Evolutionary conservation across 2,113 vertebrate species (phyloP).

Genomic region (Phyllopteryx taeniolatus): DNA sequence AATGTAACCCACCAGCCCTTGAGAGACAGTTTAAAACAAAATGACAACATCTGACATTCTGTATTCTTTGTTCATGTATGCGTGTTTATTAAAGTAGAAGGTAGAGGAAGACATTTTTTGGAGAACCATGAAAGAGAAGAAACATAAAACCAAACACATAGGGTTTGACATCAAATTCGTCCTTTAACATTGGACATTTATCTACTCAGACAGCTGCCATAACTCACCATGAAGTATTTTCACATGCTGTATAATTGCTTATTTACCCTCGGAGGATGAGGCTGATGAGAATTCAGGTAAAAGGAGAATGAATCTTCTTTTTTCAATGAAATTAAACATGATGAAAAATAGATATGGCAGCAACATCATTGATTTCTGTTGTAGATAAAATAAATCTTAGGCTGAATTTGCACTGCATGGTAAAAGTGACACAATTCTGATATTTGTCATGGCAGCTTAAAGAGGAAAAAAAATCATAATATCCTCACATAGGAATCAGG

Average conservation of each 20-base stretch:
- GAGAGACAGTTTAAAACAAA: background rate
- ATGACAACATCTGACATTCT: background rate
- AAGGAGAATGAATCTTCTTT: background rate
- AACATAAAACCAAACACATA: background rate
- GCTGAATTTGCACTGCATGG: background rate
- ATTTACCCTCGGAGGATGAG: conserved; percentile 15
- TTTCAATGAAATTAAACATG: conserved; percentile 2
- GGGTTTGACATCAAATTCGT: background rate
- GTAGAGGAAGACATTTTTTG: background rate
- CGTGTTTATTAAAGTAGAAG: background rate
- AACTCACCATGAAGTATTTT: conserved; percentile 17
- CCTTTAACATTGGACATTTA: conserved; percentile 7
- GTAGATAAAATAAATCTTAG: background rate
- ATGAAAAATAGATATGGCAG: conserved; percentile 3
- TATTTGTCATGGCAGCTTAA: background rate
- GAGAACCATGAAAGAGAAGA: background rate
- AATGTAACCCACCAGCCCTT: background rate
- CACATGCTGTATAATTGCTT: conserved; percentile 22
- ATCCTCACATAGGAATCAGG: background rate
- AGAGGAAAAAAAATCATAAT: background rate
- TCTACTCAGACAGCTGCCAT: conserved; percentile 1
- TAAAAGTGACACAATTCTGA: background rate
- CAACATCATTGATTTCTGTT: background rate
- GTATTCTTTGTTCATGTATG: background rate
- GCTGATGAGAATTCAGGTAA: conserved; percentile 9